phyloP scores from a whole-genome alignment of 2,888 invertebrate genomes.

The Sesamia inferens region DNA sequence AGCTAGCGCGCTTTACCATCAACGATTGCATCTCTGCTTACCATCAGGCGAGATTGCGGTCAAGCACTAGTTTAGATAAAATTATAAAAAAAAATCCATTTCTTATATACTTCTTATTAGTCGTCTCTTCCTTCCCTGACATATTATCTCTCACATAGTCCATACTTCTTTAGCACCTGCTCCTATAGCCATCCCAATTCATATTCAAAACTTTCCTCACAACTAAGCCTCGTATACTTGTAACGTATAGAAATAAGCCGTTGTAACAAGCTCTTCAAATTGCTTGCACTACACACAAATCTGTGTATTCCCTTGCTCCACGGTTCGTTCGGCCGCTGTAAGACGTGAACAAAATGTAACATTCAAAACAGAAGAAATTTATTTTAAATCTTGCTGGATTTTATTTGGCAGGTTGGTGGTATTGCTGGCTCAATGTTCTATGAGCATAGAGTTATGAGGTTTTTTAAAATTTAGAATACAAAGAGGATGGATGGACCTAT shows the following conservation, averaged over 20 bases:
- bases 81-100: no score
- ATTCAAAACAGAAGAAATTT: constrained; percentile 38
- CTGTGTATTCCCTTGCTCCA: constrained; percentile 43
- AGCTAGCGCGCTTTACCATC: no score
- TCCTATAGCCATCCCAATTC: not conserved
- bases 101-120: not conserved
- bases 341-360: constrained; percentile 57
- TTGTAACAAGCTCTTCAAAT: constrained; percentile 54
- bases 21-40: no score
- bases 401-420: constrained; percentile 50
- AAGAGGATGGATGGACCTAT: constrained; percentile 1
- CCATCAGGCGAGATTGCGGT: no score
- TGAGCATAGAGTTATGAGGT: constrained; percentile 23
- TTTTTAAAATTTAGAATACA: constrained; percentile 37
- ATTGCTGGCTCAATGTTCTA: constrained; percentile 18
- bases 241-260: constrained; percentile 43
- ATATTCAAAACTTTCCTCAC: not conserved
- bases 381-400: constrained; percentile 39
- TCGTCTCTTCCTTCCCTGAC: not conserved
- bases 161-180: not conserved
- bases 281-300: constrained; percentile 58
- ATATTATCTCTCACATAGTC: not conserved
- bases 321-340: constrained; percentile 21
- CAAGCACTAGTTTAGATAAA: no score
- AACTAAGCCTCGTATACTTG: not conserved